A percentile compares a stretch with the other conserved stretches of the same genome.
These are phyloP conservation scores for Tichodroma muraria DNA, from an alignment of 2,113 vertebrate species.

Conservation along the genomic window DNA sequence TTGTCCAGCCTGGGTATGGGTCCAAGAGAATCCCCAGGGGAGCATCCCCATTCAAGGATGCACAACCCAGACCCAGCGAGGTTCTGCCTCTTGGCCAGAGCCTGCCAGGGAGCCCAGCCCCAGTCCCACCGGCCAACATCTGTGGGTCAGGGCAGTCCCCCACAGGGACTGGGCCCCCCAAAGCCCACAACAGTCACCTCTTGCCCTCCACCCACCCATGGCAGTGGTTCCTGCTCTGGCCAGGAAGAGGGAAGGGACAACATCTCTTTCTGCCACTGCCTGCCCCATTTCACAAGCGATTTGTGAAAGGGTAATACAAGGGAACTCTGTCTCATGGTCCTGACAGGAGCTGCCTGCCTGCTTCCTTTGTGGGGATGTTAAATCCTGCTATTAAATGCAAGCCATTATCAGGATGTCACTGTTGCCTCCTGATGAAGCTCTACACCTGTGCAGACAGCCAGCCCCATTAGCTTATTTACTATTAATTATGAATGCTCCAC, in stretches of 20 bases:
- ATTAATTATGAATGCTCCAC: not conserved
- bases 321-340: not conserved
- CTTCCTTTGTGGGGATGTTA: not conserved
- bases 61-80: not conserved
- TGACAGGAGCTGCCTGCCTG: not conserved
- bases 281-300: not conserved
- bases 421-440: not conserved
- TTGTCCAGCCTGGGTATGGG: rapidly evolving
- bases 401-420: not conserved
- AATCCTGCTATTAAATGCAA: conserved; percentile 18
- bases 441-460: not conserved
- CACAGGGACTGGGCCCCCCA: rapidly evolving
- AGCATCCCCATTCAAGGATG: rapidly evolving
- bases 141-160: not conserved
- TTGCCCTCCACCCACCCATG: rapidly evolving
- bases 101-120: not conserved
- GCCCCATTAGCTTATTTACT: not conserved
- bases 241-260: not conserved
- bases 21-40: rapidly evolving
- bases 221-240: not conserved
- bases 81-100: not conserved
- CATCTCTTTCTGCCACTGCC: rapidly evolving
- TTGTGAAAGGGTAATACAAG: not conserved
- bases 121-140: rapidly evolving
- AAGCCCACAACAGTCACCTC: rapidly evolving